phyloP scores from a whole-genome alignment of 1,140 invertebrate genomes.

The Drosophila tristis region DNA sequence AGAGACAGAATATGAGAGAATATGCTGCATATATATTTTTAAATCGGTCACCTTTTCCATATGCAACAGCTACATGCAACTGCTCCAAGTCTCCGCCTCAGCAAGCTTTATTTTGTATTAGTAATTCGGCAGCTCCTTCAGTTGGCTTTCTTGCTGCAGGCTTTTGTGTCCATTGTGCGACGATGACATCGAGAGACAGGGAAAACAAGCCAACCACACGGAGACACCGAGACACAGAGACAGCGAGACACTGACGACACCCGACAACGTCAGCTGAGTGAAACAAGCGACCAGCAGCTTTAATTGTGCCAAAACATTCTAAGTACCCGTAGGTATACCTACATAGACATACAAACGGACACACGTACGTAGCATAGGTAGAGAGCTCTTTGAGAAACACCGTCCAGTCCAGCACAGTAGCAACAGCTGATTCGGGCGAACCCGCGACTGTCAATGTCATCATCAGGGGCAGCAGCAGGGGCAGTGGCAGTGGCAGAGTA shows the following conservation, averaged over 20 bases:
- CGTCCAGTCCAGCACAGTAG: conserved; percentile 29
- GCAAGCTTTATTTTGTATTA: too few relatives aligned
- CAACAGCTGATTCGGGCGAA: conserved; percentile 35
- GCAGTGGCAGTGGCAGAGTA: conserved; percentile 38
- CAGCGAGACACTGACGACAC: conserved; percentile 33
- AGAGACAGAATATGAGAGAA: too few relatives aligned
- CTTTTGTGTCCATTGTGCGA: too few relatives aligned
- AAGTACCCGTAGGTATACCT: conserved; percentile 61
- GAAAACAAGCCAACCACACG: conserved; percentile 13
- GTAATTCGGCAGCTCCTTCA: too few relatives aligned
- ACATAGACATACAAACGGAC: neutral
- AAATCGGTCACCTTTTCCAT: too few relatives aligned
- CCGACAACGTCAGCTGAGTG: conserved; percentile 67
- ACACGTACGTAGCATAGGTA: neutral
- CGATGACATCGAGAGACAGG: too few relatives aligned
- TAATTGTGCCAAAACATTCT: conserved; percentile 77
- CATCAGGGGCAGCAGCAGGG: conserved; percentile 30
- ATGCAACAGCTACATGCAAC: too few relatives aligned
- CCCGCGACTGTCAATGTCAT: conserved; percentile 51
- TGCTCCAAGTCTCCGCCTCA: too few relatives aligned
- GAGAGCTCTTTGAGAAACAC: conserved; percentile 49
- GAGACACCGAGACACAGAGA: conserved; percentile 21
- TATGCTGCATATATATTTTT: too few relatives aligned
- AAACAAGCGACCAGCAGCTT: conserved; percentile 61
- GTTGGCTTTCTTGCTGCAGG: too few relatives aligned